Conservation (phyloP, 1,140 invertebrate species). For the Coenobita brevimanus region DNA sequence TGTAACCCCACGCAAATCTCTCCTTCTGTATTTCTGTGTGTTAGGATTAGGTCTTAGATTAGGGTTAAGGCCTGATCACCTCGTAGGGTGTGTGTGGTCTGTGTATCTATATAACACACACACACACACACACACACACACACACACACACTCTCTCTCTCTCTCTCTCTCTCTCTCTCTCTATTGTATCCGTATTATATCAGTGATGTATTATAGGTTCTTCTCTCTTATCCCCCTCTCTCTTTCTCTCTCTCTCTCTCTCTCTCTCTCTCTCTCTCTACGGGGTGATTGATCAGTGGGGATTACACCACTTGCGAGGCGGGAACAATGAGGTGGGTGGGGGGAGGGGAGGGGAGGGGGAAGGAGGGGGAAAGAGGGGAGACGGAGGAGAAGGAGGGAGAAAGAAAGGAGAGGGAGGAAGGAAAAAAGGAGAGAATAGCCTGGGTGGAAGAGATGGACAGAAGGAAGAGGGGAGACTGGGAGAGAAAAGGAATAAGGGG, state of each 20-base stretch:
- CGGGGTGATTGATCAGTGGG: conserved; percentile 32
- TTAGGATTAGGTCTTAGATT: background rate
- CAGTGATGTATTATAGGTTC: no score
- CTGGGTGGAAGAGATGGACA: background rate
- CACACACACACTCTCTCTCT: background rate
- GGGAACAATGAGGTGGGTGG: conserved; percentile 6
- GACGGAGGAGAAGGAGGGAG: background rate
- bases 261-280: background rate
- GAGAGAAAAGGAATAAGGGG: no score
- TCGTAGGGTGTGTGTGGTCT: no score
- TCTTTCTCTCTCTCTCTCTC: conserved; percentile 2
- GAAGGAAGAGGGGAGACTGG: background rate
- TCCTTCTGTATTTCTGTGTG: background rate
- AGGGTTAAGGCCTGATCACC: no score
- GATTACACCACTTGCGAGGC: conserved; percentile 28
- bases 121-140: background rate
- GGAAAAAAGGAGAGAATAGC: background rate
- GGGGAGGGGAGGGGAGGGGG: background rate
- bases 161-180: conserved; percentile 12
- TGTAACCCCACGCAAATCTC: no score
- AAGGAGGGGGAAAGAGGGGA: background rate
- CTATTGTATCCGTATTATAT: no score
- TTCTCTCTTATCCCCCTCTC: background rate
- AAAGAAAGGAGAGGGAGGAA: background rate
- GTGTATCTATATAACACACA: no score